Evolutionary conservation across 2,888 invertebrate genomes (phyloP).

Genomic region (Cryptosula pallasiana): DNA sequence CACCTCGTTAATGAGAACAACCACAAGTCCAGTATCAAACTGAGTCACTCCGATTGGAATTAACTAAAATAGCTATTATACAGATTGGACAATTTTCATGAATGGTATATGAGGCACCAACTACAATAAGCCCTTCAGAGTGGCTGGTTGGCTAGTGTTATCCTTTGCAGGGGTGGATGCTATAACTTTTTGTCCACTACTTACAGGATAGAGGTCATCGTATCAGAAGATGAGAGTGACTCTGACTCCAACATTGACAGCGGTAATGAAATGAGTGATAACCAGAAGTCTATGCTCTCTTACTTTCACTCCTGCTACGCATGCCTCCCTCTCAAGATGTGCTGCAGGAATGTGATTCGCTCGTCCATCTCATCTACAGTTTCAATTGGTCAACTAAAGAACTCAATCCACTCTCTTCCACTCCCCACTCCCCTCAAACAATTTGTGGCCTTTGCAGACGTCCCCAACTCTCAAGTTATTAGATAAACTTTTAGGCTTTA

Average conservation of each 20-base stretch:
- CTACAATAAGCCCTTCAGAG: not conserved
- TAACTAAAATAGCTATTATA: too few species aligned
- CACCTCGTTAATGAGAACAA: too few species aligned
- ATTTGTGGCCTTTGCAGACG: not conserved
- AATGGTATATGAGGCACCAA: too few species aligned
- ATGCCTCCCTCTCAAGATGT: not conserved
- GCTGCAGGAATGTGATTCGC: not conserved
- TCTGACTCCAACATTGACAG: not conserved
- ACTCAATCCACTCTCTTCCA: not conserved
- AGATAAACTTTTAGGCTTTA: not conserved
- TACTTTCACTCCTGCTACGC: not conserved
- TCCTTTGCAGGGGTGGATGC: not conserved
- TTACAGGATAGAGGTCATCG: not conserved
- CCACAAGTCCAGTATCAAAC: too few species aligned
- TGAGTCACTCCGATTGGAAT: too few species aligned
- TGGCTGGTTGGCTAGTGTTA: not conserved
- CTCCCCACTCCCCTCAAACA: not conserved
- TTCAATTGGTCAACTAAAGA: not conserved
- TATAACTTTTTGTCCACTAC: not conserved
- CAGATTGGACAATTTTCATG: too few species aligned
- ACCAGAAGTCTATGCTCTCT: not conserved
- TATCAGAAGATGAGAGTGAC: conserved; percentile 14
- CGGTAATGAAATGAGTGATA: not conserved
- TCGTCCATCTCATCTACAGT: not conserved
- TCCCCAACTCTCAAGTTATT: not conserved